Conservation (phyloP, 2,797 vertebrate genomes). For the Sebastes iracundus region DNA sequence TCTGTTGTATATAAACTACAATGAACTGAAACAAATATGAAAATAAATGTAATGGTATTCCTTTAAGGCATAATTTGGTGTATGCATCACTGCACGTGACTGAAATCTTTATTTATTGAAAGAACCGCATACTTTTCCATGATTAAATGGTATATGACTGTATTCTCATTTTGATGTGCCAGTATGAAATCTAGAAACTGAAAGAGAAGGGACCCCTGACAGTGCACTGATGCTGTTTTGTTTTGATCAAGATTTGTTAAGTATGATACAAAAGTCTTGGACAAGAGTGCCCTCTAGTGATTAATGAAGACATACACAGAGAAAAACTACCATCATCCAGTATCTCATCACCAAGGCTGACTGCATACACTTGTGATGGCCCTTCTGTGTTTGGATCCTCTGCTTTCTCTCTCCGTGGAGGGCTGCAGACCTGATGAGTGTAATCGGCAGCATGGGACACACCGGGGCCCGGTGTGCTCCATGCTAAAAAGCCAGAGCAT, state of each 20-base stretch:
- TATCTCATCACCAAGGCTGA: not conserved
- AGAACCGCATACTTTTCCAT: not conserved
- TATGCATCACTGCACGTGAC: not conserved
- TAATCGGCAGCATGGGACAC: no score
- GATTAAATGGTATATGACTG: not conserved
- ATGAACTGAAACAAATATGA: not conserved
- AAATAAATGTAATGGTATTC: not conserved
- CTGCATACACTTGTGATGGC: not conserved
- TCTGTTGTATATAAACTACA: not conserved
- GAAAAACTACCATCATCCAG: not conserved
- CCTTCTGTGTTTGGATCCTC: no score
- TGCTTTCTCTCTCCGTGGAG: no score
- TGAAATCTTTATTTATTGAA: not conserved
- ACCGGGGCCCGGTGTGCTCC: no score
- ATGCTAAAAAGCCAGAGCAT: no score
- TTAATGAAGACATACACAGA: not conserved
- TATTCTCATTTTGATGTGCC: conserved; percentile 2
- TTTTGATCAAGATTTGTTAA: not conserved
- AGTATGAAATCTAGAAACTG: not conserved
- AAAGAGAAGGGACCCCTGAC: not conserved
- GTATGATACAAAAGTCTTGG: not conserved
- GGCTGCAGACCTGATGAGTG: no score
- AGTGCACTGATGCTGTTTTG: not conserved
- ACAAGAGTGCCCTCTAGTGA: conserved; percentile 68
- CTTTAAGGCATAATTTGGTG: not conserved